Percentiles rank a stretch among this genome's conserved stretches.
These are phyloP conservation scores for Eupeodes latifasciatus DNA, from an alignment of 2,888 invertebrate species.

Conservation along the genomic window DNA sequence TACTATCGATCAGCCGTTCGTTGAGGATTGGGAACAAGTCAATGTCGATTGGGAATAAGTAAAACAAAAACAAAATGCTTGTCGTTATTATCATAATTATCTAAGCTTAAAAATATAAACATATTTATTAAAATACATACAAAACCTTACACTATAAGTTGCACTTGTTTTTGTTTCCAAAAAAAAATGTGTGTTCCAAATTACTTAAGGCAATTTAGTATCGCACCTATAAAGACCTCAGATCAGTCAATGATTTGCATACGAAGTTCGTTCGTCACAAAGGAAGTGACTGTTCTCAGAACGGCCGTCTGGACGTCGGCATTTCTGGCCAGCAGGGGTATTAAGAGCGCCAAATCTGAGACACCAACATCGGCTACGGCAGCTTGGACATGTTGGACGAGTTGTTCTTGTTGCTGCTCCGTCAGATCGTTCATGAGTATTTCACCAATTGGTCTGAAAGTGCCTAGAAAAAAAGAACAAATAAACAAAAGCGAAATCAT, in stretches of 20 bases:
- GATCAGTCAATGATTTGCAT: constrained; percentile 81
- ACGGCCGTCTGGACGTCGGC: constrained; percentile 80
- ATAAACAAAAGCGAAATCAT: not conserved
- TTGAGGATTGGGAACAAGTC: constrained; percentile 90
- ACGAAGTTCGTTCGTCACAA: constrained; percentile 81
- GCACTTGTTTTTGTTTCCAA: not conserved
- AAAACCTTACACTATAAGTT: constrained; percentile 77
- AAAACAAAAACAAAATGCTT: not conserved
- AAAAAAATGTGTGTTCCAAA: not conserved
- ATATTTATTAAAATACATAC: constrained; percentile 56
- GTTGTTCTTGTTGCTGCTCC: constrained; percentile 79
- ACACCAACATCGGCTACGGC: constrained; percentile 81
- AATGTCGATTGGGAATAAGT: constrained; percentile 93
- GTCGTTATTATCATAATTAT: not conserved
- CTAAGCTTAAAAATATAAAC: constrained; percentile 42
- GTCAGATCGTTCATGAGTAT: constrained; percentile 82
- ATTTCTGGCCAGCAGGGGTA: constrained; percentile 81
- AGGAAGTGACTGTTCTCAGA: constrained; percentile 80
- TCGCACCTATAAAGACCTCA: constrained; percentile 60
- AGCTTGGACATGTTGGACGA: constrained; percentile 80
- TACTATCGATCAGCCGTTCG: constrained; percentile 95
- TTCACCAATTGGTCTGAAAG: constrained; percentile 82
- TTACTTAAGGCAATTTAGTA: not conserved
- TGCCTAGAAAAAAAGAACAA: constrained; percentile 77
- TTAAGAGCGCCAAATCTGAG: constrained; percentile 80